Base-by-base conservation (phyloP, 2,113 vertebrate genomes). In the Grallaria varia region DNA sequence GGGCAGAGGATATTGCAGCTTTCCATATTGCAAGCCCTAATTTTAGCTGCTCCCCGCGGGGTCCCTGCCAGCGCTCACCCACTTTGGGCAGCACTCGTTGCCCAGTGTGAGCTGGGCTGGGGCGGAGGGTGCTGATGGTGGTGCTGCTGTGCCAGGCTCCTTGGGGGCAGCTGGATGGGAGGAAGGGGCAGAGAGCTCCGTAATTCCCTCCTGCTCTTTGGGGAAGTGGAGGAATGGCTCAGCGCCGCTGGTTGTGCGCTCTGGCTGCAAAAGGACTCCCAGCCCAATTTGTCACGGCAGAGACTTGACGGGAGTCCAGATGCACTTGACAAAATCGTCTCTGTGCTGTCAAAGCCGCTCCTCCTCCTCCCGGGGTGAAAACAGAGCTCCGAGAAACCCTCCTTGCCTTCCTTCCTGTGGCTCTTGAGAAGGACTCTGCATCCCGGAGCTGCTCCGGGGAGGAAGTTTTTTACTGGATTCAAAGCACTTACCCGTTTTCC, bases 331-430 rank as follows among this genome's bases (percentile, higher is more conserved):
- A 94, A 56, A 94, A 56, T 67, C 59, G 82, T 85, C 55, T 84
- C 91, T 90, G 33, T 77, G 79, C 95, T 96, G 93, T 96, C 90
- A 93, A 64, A 96, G 84, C 64, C 60, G 88, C 88, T 96, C 64
- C 64, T 90, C 45, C 53, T 86, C 12, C 71, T 86, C 12, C 71
- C 59, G 76, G 81, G 85, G 86, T 93, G 68, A 87, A 96, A 94
- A 94, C 94, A 91, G 78, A 92, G 90, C 87, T 96, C 89, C 2
- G 18, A 90, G 52, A 64, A 85, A 39, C 62, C 7, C 68, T 86
- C 33, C 72, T 63, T 73, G 91, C 56, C 68, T 95, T 92, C 91
- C 84, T 97, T 95, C 81, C 87, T 44, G 31, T 40, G 80, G 17
- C 84, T 81, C 66, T 87, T 47, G 35, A n/a, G 88, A 66, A 81